Percentiles rank a stretch among this genome's conserved stretches.
Conservation (phyloP, 2,113 vertebrate species). For the Lagenorhynchus albirostris region DNA sequence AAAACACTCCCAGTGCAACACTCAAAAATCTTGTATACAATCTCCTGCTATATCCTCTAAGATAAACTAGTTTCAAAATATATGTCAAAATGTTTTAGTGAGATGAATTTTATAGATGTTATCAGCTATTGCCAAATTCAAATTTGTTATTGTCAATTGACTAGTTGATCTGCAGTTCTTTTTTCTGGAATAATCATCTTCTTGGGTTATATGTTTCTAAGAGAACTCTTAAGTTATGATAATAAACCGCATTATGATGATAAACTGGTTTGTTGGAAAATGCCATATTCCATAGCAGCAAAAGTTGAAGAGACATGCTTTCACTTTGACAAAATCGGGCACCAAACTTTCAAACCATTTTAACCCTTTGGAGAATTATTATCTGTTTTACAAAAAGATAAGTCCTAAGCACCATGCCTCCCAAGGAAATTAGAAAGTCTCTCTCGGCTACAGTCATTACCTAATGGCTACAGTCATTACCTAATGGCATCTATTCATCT, state of each 20-base stretch:
- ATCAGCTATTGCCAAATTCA: not conserved
- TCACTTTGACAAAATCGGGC: not conserved
- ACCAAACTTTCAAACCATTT: not conserved
- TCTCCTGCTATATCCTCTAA: not conserved
- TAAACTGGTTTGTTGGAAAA: not conserved
- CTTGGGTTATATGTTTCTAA: not conserved
- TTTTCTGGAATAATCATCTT: not conserved
- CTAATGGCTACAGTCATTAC: no score
- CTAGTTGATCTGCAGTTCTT: not conserved
- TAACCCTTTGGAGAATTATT: not conserved
- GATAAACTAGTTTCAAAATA: slow-evolving; percentile 4
- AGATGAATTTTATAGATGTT: not conserved
- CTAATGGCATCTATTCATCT: not conserved
- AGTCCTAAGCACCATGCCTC: not conserved
- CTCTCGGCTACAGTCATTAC: not conserved
- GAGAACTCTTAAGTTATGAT: not conserved
- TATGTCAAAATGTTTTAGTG: not conserved
- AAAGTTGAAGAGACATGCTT: not conserved
- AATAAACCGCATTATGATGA: not conserved
- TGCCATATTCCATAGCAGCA: not conserved
- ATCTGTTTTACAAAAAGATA: not conserved
- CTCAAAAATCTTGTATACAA: not conserved
- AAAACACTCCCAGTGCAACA: not conserved
- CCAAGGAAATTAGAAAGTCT: not conserved
- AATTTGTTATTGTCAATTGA: not conserved